These are phyloP conservation scores for Hydrophis major DNA, from an alignment of 2,797 vertebrate species.

Conservation along the genomic window DNA sequence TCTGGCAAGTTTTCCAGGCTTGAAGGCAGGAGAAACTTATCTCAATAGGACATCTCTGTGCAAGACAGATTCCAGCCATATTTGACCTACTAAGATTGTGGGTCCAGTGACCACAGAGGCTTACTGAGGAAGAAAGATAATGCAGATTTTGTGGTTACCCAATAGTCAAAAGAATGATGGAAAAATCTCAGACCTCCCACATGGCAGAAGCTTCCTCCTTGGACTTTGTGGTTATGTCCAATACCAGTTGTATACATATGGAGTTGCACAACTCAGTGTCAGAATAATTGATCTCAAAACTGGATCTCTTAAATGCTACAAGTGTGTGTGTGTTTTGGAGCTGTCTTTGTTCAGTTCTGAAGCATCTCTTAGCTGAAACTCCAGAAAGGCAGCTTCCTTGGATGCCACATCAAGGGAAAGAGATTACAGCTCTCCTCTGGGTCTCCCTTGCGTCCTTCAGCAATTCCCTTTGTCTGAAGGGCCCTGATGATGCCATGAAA, in stretches of 20 bases:
- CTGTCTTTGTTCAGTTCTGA: fast-evolving
- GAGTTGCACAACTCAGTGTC: background rate
- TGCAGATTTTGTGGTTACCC: background rate
- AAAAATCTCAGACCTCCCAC: background rate
- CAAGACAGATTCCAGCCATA: background rate
- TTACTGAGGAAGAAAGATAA: background rate
- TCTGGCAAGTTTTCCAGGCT: background rate
- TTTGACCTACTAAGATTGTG: background rate
- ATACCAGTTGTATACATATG: background rate
- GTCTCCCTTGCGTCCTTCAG: background rate
- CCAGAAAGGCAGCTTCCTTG: background rate
- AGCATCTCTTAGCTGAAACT: background rate
- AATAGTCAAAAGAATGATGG: background rate
- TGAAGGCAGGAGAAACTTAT: background rate
- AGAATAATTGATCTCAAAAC: background rate
- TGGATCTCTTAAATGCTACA: too few species aligned
- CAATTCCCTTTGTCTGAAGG: background rate
- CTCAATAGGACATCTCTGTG: background rate
- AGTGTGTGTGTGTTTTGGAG: background rate
- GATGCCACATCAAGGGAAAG: background rate
- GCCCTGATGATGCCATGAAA: too few species aligned
- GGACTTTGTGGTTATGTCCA: background rate
- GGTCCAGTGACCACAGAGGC: background rate
- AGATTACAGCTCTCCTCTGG: too few species aligned
- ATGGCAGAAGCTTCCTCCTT: background rate